Conservation (phyloP, 2,888 invertebrate species). For the Nemurella pictetii region DNA sequence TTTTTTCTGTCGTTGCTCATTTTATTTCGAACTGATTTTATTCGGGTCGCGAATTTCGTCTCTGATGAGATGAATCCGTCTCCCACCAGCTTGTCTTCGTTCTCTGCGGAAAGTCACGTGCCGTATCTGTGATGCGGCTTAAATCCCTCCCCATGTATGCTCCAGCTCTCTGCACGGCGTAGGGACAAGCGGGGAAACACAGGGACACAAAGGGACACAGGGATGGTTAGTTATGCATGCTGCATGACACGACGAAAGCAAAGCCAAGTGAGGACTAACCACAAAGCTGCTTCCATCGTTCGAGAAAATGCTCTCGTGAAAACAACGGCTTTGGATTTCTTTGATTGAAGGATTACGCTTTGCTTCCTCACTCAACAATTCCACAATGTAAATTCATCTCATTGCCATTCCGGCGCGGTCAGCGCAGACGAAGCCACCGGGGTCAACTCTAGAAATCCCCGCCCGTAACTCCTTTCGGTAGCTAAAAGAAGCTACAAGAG, state of each 20-base stretch:
- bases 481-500: constrained; percentile 16
- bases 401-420: constrained; percentile 1
- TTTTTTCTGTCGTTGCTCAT: background rate
- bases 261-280: constrained; percentile 26
- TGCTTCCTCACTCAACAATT: constrained; percentile 29
- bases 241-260: constrained; percentile 7
- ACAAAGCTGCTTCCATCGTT: constrained; percentile 19
- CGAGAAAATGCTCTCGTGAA: constrained; percentile 30
- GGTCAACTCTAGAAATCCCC: constrained; percentile 7
- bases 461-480: constrained; percentile 1
- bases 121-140: background rate
- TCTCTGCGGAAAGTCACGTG: no score
- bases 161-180: background rate
- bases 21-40: background rate
- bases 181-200: background rate
- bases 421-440: constrained; percentile 13
- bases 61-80: background rate
- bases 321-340: constrained; percentile 36
- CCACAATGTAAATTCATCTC: constrained; percentile 4
- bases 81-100: no score
- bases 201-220: background rate
- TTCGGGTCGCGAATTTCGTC: background rate
- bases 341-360: constrained; percentile 38
- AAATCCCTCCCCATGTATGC: background rate
- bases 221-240: constrained; percentile 22